Conservation (phyloP, 2,113 vertebrate species). For the Coturnix japonica region DNA sequence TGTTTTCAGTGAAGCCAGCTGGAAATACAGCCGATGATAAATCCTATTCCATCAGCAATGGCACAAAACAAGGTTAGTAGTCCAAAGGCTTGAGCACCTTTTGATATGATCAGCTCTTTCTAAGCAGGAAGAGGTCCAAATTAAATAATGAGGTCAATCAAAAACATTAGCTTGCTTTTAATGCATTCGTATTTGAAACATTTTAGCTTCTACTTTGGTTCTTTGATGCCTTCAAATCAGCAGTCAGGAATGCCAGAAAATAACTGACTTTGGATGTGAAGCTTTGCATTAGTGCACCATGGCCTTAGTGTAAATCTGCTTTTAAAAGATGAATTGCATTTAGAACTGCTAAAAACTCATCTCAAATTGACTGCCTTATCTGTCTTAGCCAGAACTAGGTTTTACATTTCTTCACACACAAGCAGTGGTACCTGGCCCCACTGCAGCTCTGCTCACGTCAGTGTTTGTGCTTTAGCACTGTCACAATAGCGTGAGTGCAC, state of each 20-base stretch:
- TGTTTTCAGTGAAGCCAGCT: not conserved
- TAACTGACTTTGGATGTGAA: slow-evolving; percentile 36
- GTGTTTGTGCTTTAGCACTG: slow-evolving; percentile 39
- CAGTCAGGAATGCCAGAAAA: slow-evolving; percentile 65
- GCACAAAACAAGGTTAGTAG: not conserved
- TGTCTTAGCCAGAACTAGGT: slow-evolving; percentile 68
- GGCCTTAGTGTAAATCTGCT: slow-evolving; percentile 72
- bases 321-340: slow-evolving; percentile 70
- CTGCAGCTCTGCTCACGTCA: not conserved
- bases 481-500: not conserved
- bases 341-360: slow-evolving; percentile 44
- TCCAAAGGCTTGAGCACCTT: not conserved
- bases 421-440: not conserved
- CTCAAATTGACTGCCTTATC: slow-evolving; percentile 78
- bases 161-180: slow-evolving; percentile 33
- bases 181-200: not conserved
- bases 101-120: not conserved
- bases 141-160: slow-evolving; percentile 18
- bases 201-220: not conserved
- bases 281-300: slow-evolving; percentile 51
- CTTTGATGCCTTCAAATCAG: not conserved
- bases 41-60: not conserved
- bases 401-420: slow-evolving; percentile 53
- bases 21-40: not conserved
- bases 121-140: not conserved